phyloP scores from a whole-genome alignment of 2,113 vertebrate species.

The Mobula birostris region DNA sequence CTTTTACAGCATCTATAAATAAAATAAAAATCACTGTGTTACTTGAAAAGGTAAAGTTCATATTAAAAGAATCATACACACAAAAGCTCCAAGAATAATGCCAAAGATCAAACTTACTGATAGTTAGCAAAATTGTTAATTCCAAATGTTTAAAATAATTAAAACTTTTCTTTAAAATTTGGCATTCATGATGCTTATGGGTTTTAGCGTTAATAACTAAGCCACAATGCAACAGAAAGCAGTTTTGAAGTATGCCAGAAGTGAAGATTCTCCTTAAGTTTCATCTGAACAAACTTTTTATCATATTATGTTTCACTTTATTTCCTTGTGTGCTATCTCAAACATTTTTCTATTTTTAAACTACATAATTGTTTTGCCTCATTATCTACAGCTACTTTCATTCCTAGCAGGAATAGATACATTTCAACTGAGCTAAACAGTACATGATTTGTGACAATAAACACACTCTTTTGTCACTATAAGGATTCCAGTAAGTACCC shows the following conservation, averaged over 20 bases:
- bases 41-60: background rate
- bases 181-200: no score
- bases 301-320: background rate
- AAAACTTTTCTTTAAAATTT: no score
- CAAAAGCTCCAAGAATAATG: background rate
- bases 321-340: background rate
- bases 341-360: background rate
- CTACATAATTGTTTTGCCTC: background rate
- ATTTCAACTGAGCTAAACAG: background rate
- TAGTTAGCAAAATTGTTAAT: background rate
- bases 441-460: background rate
- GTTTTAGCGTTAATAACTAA: background rate
- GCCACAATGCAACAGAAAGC: conserved; percentile 17
- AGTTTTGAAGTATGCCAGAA: background rate
- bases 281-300: background rate
- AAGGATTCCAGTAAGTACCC: background rate
- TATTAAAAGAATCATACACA: background rate
- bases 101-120: background rate
- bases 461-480: background rate
- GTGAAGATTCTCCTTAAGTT: background rate
- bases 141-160: background rate
- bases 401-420: background rate
- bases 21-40: conserved; percentile 22
- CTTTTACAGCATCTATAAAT: conserved; percentile 69
- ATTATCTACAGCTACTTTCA: background rate